A percentile compares a stretch with the other conserved stretches of the same genome.
phyloP scores from a whole-genome alignment of 2,888 invertebrate species.

The Nematopogon swammerdamellus region DNA sequence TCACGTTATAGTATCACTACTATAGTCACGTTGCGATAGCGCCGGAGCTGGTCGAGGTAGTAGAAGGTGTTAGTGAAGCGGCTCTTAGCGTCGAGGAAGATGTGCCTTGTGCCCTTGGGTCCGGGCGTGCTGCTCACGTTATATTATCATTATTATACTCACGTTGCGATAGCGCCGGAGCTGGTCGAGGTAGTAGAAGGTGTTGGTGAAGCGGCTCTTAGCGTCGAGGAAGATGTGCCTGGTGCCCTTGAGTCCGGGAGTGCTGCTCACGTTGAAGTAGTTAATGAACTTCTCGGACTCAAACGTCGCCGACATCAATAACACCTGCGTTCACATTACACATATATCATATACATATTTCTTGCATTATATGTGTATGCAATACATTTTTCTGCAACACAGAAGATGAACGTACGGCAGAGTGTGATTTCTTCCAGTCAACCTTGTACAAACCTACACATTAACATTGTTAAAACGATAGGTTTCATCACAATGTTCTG shows the following conservation, averaged over 20 bases:
- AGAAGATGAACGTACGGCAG: too few species aligned
- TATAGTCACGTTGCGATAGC: too few species aligned
- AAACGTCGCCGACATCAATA: conserved; percentile 95
- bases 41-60: too few species aligned
- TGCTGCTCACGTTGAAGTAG: conserved; percentile 54
- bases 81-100: conserved; percentile 44
- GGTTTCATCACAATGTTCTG: too few species aligned
- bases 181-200: conserved; percentile 61
- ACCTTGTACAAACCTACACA: too few species aligned
- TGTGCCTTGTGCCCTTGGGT: conserved; percentile 43
- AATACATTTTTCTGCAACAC: too few species aligned
- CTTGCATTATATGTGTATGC: too few species aligned
- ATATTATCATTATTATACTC: too few species aligned
- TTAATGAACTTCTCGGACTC: conserved; percentile 67
- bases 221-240: conserved; percentile 50
- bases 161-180: conserved; percentile 14
- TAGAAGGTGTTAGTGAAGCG: conserved; percentile 55
- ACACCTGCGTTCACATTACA: conserved; percentile 39
- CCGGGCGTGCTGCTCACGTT: conserved; percentile 24
- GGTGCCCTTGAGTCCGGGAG: conserved; percentile 32
- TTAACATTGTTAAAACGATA: too few species aligned
- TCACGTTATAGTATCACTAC: too few species aligned
- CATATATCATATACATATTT: too few species aligned
- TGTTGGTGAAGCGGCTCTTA: conserved; percentile 51
- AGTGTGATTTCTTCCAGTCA: too few species aligned